phyloP scores from a whole-genome alignment of 2,888 invertebrate genomes.

The Agrotis clavis region DNA sequence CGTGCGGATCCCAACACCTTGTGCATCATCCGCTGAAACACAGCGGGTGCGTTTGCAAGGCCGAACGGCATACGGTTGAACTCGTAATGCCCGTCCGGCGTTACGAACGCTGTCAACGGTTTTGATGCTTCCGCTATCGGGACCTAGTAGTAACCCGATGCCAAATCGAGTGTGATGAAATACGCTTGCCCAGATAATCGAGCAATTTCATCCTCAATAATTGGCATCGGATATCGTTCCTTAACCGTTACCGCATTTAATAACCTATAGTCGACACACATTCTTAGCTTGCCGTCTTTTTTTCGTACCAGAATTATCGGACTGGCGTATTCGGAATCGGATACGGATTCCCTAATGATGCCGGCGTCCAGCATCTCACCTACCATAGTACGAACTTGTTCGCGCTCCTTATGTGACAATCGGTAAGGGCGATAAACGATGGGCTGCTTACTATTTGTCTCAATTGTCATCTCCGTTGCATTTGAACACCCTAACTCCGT shows the following conservation, averaged over 20 bases:
- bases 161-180: background rate
- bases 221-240: background rate
- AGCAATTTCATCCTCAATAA: background rate
- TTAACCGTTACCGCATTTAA: too few relatives aligned
- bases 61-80: slow-evolving; percentile 73
- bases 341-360: background rate
- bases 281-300: background rate
- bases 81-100: slow-evolving; percentile 70
- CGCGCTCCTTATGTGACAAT: background rate
- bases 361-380: background rate
- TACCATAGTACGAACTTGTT: background rate
- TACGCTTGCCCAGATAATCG: background rate
- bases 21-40: slow-evolving; percentile 50
- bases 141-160: slow-evolving; percentile 21
- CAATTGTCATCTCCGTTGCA: background rate
- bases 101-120: slow-evolving; percentile 73
- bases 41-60: slow-evolving; percentile 49
- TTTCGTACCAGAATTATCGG: background rate
- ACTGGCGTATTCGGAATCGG: background rate
- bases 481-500: slow-evolving; percentile 1
- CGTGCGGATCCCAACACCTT: slow-evolving; percentile 25
- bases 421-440: background rate
- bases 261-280: too few relatives aligned
- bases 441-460: background rate
- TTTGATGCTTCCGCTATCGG: slow-evolving; percentile 1